Percentiles rank a stretch among this genome's conserved stretches.
phyloP scores from a whole-genome alignment of 2,888 invertebrate genomes.

The Drosophila basisetae region DNA sequence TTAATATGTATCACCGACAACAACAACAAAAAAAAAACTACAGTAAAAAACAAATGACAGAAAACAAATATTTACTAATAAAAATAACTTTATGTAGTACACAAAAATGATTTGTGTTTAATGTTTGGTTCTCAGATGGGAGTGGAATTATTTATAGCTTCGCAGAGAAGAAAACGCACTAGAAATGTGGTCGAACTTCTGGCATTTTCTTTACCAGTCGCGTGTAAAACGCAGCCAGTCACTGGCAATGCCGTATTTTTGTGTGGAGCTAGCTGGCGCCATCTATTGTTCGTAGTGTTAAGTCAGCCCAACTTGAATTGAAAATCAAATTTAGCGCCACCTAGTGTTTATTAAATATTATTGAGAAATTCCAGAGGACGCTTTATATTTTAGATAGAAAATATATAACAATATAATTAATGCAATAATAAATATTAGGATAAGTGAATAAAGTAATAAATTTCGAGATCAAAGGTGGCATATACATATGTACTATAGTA shows the following conservation, averaged over 20 bases:
- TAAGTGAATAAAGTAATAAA: background rate
- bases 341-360: background rate
- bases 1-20: conserved; percentile 51
- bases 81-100: conserved; percentile 84
- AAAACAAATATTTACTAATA: conserved; percentile 78
- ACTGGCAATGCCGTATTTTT: background rate
- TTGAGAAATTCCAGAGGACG: background rate
- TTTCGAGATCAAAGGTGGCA: conserved; percentile 4
- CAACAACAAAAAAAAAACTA: conserved; percentile 36
- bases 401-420: background rate
- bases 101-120: conserved; percentile 26
- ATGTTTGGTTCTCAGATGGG: background rate
- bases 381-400: background rate
- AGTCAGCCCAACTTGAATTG: rapidly evolving
- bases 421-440: background rate
- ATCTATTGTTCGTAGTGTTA: background rate
- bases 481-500: background rate
- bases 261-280: background rate
- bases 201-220: background rate
- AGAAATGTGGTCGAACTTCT: background rate
- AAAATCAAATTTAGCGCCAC: background rate
- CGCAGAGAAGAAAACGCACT: background rate
- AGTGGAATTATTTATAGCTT: background rate
- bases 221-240: background rate
- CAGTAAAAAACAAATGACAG: conserved; percentile 41